Conservation (phyloP, 2,113 vertebrate species). For the Ardeotis arabs region DNA sequence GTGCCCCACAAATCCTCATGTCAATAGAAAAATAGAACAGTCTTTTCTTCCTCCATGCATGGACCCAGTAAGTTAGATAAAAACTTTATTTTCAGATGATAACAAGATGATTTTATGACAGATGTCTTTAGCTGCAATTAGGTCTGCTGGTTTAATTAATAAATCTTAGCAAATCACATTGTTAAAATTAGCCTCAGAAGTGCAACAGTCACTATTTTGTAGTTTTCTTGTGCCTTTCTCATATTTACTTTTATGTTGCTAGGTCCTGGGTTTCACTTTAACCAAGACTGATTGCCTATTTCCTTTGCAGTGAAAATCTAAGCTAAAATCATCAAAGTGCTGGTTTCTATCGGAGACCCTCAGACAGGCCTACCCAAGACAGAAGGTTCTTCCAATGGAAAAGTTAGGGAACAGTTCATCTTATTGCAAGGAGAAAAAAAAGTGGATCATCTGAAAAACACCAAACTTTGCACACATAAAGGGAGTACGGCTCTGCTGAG, state of each 20-base stretch:
- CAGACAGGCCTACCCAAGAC: background rate
- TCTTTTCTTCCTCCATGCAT: background rate
- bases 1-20: background rate
- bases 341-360: background rate
- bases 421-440: background rate
- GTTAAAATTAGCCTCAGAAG: background rate
- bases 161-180: background rate
- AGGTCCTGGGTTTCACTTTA: background rate
- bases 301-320: background rate
- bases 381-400: background rate
- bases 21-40: background rate
- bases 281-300: background rate
- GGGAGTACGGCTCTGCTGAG: background rate
- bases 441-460: background rate
- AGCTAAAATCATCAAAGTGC: background rate
- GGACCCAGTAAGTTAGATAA: background rate
- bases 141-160: background rate
- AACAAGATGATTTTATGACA: background rate
- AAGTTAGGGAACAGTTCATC: background rate
- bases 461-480: fast-evolving
- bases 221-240: background rate
- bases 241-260: background rate
- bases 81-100: background rate
- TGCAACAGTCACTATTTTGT: background rate
- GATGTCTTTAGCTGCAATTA: background rate